Evolutionary conservation across 2,797 vertebrate genomes (phyloP), one percentile per base, ranked within the genome.

Genomic region (Antennarius maculatus): DNA sequence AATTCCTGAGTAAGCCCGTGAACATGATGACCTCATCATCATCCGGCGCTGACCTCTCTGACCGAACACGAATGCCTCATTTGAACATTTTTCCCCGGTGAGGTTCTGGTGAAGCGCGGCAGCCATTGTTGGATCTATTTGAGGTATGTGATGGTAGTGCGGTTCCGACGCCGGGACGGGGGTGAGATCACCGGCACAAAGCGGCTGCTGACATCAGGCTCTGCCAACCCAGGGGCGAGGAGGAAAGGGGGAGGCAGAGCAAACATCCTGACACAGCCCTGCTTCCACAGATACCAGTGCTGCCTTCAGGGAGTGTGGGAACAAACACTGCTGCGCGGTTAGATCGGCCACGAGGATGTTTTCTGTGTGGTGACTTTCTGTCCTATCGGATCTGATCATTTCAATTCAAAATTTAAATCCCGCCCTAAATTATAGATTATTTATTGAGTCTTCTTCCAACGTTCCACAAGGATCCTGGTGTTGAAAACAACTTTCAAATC

Each of bases 141-240:
- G 69, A 84, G 82, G 76, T 76, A 80, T 86, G 84, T 66, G 78
- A 65, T 81, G 81, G 76, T 77, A 68, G 54, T 54, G 53, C 5
- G 31, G 37, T 39, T 39, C 63, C 37, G 12, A 39, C 68, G 72
- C 80, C 79, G 74, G 57, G 79, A 43, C 29, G 61, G 57, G 74
- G 57, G 74, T 92, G 88, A 91, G 83, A 76, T 92, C 88, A 92
- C 76, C 78, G 34, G 54, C 78, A 50, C 71, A 82, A 71, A 85
- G 45, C 1, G 76, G 74, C 70, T 76, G 80, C 84, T 88, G 86
- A 90, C 88, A 86, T 88, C 87, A 90, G 70, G 58, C 11, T 31
- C 59, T 66, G 62, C 57, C 61, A 47, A 60, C 59, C 42, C 16
- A 0, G 16, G 15, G 60, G 18, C 23, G 23, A 23, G 23, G 23